Percentiles rank a stretch among this genome's conserved stretches.
phyloP scores from a whole-genome alignment of 2,888 invertebrate species.

The Argynnis bischoffii region DNA sequence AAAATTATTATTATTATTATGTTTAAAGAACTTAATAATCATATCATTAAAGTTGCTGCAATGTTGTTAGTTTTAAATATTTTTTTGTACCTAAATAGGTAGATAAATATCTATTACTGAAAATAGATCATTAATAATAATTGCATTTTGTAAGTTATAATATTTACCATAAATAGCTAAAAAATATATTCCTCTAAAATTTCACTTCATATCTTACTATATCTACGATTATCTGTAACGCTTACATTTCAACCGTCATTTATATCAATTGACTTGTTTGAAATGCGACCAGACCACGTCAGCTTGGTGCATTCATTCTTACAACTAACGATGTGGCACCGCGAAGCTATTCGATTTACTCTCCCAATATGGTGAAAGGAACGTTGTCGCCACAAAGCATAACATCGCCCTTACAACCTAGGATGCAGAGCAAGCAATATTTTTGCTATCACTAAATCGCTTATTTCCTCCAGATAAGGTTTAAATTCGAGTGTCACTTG shows the following conservation, averaged over 20 bases:
- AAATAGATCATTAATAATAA: neutral
- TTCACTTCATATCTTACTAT: neutral
- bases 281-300: conserved; percentile 52
- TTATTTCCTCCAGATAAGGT: conserved; percentile 54
- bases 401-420: conserved; percentile 60
- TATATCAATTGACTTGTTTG: conserved; percentile 57
- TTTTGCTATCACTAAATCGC: conserved; percentile 37
- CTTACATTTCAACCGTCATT: conserved; percentile 48
- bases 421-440: conserved; percentile 36
- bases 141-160: no score
- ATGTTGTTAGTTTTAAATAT: conserved; percentile 27
- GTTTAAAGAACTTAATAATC: conserved; percentile 39
- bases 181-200: no score
- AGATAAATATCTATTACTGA: no score
- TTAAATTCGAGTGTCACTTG: conserved; percentile 46
- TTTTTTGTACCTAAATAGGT: neutral
- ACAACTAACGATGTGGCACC: conserved; percentile 61
- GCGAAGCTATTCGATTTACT: conserved; percentile 65
- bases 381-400: conserved; percentile 68
- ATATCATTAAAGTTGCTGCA: conserved; percentile 38
- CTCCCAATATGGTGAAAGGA: conserved; percentile 64
- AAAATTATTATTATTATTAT: conserved; percentile 32
- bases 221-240: neutral
- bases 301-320: conserved; percentile 50
- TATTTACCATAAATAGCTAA: no score